These are phyloP conservation scores for Hanleya hanleyi DNA, from an alignment of 2,888 invertebrate genomes.

Conservation along the genomic window DNA sequence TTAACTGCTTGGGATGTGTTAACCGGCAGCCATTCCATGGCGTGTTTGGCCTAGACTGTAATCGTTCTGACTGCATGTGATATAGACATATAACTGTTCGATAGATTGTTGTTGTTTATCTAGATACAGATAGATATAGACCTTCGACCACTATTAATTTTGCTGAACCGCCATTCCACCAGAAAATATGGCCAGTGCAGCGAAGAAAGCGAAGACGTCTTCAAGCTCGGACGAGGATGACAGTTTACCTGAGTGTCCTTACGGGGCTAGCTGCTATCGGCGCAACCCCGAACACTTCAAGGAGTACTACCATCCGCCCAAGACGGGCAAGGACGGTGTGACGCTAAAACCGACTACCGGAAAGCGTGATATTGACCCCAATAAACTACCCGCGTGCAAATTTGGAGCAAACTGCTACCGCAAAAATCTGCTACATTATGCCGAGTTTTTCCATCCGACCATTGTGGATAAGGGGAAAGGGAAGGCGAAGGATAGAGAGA, in stretches of 20 bases:
- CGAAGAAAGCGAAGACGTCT: slow-evolving; percentile 48
- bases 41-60: too few species aligned
- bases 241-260: slow-evolving; percentile 53
- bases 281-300: slow-evolving; percentile 62
- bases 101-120: too few species aligned
- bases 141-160: too few species aligned
- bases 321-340: not conserved
- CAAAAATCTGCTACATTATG: slow-evolving; percentile 64
- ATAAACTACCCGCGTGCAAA: slow-evolving; percentile 52
- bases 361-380: not conserved
- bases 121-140: too few species aligned
- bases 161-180: too few species aligned
- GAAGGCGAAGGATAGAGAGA: too few species aligned
- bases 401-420: slow-evolving; percentile 65
- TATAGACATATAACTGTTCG: too few species aligned
- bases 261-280: slow-evolving; percentile 62
- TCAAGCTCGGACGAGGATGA: not conserved
- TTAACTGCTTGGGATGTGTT: too few species aligned
- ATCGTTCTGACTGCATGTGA: too few species aligned
- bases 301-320: slow-evolving; percentile 51
- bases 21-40: too few species aligned
- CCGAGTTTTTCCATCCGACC: slow-evolving; percentile 62
- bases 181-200: slow-evolving; percentile 47
- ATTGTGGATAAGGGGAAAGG: slow-evolving; percentile 14
- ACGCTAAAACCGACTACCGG: slow-evolving; percentile 21